phyloP scores from a whole-genome alignment of 2,797 vertebrate species.

The Pelochelys cantorii region DNA sequence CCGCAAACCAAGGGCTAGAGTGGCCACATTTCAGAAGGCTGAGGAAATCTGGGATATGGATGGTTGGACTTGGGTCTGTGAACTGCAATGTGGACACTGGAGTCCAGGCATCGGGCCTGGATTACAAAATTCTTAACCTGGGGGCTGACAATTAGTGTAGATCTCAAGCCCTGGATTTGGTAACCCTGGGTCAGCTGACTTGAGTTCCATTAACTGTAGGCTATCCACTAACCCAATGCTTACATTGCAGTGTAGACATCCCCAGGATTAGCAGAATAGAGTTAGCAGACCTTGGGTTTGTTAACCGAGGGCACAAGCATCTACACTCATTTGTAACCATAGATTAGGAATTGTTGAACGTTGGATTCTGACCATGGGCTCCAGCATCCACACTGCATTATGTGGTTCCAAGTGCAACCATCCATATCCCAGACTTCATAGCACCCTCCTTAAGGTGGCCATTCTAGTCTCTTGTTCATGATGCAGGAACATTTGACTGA shows the following conservation, averaged over 20 bases:
- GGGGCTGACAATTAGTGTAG: not conserved
- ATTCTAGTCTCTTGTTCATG: not conserved
- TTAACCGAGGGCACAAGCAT: not conserved
- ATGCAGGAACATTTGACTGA: not conserved
- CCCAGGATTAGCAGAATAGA: not conserved
- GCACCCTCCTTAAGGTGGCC: not conserved
- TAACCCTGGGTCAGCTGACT: not conserved
- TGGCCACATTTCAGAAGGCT: not conserved
- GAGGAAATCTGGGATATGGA: not conserved
- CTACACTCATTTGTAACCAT: not conserved
- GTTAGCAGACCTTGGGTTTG: not conserved
- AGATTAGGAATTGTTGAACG: not conserved
- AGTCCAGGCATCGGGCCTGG: not conserved
- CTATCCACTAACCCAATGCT: not conserved
- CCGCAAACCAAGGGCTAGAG: not conserved
- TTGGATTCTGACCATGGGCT: not conserved
- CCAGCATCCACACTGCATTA: not conserved
- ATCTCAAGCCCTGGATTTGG: not conserved
- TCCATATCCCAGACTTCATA: not conserved
- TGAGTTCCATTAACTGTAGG: not conserved
- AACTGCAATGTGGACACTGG: not conserved
- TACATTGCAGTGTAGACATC: not conserved
- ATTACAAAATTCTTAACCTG: not conserved
- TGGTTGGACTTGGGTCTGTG: not conserved
- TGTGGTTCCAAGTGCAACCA: not conserved